A percentile compares a stretch with the other conserved stretches of the same genome.
Evolutionary conservation across 2,797 vertebrate species (phyloP).

Genomic region (Cryptoprocta ferox): DNA sequence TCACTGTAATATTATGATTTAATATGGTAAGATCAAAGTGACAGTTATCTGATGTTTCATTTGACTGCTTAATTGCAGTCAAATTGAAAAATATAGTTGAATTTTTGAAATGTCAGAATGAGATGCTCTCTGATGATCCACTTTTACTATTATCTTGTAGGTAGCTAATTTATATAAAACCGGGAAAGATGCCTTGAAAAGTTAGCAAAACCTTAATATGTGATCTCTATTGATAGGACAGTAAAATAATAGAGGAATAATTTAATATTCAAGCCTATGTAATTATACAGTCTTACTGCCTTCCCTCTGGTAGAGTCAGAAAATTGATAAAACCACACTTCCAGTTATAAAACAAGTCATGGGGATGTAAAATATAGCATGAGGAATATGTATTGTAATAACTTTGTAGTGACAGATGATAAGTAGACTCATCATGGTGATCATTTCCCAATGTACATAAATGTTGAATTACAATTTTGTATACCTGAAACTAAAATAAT

Average conservation of each 20-base stretch:
- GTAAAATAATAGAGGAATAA: neutral
- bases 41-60: neutral
- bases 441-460: neutral
- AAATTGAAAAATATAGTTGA: neutral
- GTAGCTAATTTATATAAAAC: neutral
- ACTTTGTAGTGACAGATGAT: neutral
- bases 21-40: neutral
- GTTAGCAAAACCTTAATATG: neutral
- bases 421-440: neutral
- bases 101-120: neutral
- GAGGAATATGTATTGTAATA: neutral
- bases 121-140: neutral
- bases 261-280: neutral
- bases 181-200: neutral
- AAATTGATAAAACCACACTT: neutral
- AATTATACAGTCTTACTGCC: neutral
- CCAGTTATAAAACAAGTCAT: neutral
- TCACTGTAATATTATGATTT: neutral
- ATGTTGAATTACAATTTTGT: neutral
- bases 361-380: neutral
- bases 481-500: neutral
- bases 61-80: neutral
- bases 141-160: neutral
- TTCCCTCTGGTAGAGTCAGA: neutral
- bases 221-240: neutral